phyloP scores from a whole-genome alignment of 2,888 invertebrate species.

The Drosophila helvetica region DNA sequence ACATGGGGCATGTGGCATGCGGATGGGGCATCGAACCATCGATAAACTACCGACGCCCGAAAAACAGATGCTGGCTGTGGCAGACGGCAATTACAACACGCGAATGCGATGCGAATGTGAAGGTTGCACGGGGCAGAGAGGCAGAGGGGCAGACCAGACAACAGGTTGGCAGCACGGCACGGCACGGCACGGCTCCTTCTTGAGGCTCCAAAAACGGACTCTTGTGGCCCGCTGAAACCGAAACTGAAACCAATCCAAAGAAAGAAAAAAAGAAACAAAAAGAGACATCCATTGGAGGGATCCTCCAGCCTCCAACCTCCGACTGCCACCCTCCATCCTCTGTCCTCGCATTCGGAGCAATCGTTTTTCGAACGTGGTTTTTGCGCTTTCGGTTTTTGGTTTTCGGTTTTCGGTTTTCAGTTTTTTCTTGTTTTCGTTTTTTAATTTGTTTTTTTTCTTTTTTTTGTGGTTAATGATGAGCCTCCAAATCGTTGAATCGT shows the following conservation, averaged over 20 bases:
- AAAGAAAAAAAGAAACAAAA: slow-evolving; percentile 33
- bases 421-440: slow-evolving; percentile 8
- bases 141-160: slow-evolving; percentile 48
- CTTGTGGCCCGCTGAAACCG: slow-evolving; percentile 37
- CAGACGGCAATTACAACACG: slow-evolving; percentile 77
- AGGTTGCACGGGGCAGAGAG: slow-evolving; percentile 6
- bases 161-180: slow-evolving; percentile 55
- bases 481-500: slow-evolving; percentile 52
- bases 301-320: not conserved
- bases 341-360: slow-evolving; percentile 19
- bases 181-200: slow-evolving; percentile 1
- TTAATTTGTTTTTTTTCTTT: slow-evolving; percentile 12
- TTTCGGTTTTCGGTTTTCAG: slow-evolving; percentile 12
- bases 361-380: slow-evolving; percentile 50
- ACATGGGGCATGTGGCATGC: not conserved
- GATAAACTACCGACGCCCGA: slow-evolving; percentile 64
- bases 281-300: slow-evolving; percentile 41
- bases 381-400: slow-evolving; percentile 52
- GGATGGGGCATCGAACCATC: slow-evolving; percentile 44
- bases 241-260: slow-evolving; percentile 42
- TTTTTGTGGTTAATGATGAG: slow-evolving; percentile 71
- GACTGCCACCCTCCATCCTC: not conserved
- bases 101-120: slow-evolving; percentile 52
- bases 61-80: slow-evolving; percentile 62
- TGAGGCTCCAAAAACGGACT: slow-evolving; percentile 11